Percentiles rank a stretch among this genome's conserved stretches.
Conservation (phyloP, 2,888 invertebrate species). For the Galerucella nymphaeae region DNA sequence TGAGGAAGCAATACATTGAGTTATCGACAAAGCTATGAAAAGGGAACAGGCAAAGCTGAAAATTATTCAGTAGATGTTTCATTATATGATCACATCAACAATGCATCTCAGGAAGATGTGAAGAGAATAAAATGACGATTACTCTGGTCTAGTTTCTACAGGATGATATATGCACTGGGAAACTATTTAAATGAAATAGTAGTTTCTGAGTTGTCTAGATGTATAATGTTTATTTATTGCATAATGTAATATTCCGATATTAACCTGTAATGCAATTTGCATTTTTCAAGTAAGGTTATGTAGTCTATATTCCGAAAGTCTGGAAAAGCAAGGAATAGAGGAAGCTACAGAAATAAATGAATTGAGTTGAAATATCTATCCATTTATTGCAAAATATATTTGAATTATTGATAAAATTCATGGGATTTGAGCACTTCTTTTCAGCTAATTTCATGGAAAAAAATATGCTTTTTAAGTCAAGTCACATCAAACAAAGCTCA, state of each 20-base stretch:
- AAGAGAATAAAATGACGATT: conserved; percentile 26
- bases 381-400: too few relatives aligned
- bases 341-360: too few relatives aligned
- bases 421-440: too few relatives aligned
- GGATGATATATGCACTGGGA: background rate
- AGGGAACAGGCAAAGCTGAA: conserved; percentile 17
- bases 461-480: background rate
- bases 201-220: background rate
- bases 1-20: conserved; percentile 26
- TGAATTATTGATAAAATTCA: too few relatives aligned
- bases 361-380: too few relatives aligned
- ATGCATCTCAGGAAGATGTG: conserved; percentile 22
- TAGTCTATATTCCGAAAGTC: background rate
- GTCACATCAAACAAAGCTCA: background rate
- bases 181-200: conserved; percentile 8
- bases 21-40: conserved; percentile 31
- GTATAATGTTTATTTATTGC: background rate
- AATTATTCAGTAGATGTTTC: conserved; percentile 32
- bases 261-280: background rate
- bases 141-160: conserved; percentile 1
- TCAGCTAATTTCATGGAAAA: background rate
- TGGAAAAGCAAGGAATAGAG: too few relatives aligned
- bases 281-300: background rate
- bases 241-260: background rate
- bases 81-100: conserved; percentile 32